Conservation (phyloP, 2,797 vertebrate genomes). For the Anomalospiza imberbis region DNA sequence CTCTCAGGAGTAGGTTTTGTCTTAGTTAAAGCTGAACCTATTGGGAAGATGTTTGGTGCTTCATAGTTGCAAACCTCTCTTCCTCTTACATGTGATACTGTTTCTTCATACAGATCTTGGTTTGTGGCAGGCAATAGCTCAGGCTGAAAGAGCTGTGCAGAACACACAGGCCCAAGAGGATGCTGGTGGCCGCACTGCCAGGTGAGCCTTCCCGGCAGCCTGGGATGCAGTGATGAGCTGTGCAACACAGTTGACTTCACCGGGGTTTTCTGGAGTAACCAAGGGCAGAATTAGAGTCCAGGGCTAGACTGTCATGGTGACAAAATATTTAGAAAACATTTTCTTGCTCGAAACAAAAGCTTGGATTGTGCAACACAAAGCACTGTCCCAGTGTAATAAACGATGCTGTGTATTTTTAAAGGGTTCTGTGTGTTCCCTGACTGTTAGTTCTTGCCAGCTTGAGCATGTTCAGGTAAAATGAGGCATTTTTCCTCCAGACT, state of each 20-base stretch:
- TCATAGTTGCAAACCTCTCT: not conserved
- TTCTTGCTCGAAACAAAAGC: conserved; percentile 62
- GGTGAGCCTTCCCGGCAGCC: not conserved
- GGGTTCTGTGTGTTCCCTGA: conserved; percentile 28
- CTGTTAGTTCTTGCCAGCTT: not conserved
- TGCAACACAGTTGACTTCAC: not conserved
- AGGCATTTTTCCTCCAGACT: not conserved
- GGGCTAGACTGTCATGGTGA: conserved; percentile 62
- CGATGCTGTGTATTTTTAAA: conserved; percentile 20
- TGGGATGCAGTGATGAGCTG: accelerated
- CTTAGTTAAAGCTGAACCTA: not conserved
- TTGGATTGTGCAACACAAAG: conserved; percentile 46
- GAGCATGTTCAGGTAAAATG: conserved; percentile 10
- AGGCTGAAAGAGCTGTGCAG: not conserved
- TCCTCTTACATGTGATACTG: not conserved
- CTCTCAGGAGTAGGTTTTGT: not conserved
- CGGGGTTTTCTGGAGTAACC: conserved; percentile 23
- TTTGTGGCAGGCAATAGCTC: not conserved
- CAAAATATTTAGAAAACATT: conserved; percentile 68
- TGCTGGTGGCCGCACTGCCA: accelerated
- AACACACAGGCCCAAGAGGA: not conserved
- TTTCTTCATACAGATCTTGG: not conserved
- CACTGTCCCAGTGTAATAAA: conserved; percentile 48
- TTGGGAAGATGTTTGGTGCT: not conserved
- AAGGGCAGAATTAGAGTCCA: conserved; percentile 11